phyloP scores from a whole-genome alignment of 2,113 vertebrate species.

The Xyliphius kryptos region DNA sequence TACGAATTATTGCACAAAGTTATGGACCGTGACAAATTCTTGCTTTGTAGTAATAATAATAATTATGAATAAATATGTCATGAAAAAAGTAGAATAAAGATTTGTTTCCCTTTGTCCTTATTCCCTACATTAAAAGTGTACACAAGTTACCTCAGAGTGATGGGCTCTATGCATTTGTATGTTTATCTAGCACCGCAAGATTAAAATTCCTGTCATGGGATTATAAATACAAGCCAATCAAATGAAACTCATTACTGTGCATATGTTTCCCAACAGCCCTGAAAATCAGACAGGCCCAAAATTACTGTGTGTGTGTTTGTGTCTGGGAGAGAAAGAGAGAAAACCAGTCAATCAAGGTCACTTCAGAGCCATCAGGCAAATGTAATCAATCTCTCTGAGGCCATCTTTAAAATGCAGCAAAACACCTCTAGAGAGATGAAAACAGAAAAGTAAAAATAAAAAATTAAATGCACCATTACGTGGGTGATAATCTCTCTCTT shows the following conservation, averaged over 20 bases:
- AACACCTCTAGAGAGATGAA: conserved; percentile 12
- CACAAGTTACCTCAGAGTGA: background rate
- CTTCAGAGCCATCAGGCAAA: conserved; percentile 7
- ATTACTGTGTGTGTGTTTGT: conserved; percentile 20
- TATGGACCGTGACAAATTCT: no score
- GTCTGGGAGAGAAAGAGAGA: background rate
- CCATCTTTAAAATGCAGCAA: conserved; percentile 6
- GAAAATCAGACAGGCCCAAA: conserved; percentile 23
- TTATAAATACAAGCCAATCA: conserved; percentile 21
- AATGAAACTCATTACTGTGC: conserved; percentile 17
- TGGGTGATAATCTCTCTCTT: background rate
- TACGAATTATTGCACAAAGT: no score
- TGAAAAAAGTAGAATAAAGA: conserved; percentile 2
- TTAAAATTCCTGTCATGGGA: conserved; percentile 12
- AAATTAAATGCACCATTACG: conserved; percentile 5
- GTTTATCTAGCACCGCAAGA: conserved; percentile 12
- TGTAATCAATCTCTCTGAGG: conserved; percentile 18
- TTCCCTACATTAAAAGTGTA: background rate
- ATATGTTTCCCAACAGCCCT: conserved; percentile 24
- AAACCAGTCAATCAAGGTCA: conserved; percentile 15
- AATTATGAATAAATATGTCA: background rate
- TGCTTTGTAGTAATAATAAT: background rate
- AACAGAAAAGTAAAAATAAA: conserved; percentile 6
- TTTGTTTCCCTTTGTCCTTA: background rate
- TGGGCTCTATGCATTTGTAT: conserved; percentile 1